phyloP scores from a whole-genome alignment of 2,888 invertebrate species.

The Spodoptera littoralis region DNA sequence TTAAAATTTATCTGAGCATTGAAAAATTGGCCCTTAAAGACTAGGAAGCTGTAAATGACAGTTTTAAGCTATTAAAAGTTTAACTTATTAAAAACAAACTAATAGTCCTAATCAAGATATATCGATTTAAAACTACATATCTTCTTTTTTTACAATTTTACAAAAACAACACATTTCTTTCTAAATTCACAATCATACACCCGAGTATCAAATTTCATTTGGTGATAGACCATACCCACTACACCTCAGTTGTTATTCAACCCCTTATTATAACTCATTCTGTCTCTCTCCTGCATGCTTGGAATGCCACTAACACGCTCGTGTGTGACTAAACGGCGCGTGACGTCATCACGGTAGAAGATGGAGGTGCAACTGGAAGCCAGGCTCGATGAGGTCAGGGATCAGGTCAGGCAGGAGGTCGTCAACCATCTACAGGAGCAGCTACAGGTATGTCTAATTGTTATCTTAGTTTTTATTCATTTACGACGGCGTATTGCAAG shows the following conservation, averaged over 20 bases:
- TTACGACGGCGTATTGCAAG: neutral
- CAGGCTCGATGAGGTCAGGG: slow-evolving; percentile 68
- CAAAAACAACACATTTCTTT: neutral
- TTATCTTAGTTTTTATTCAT: neutral
- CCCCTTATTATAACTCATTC: slow-evolving; percentile 56
- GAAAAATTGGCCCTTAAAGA: too few species aligned
- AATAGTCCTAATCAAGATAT: too few species aligned
- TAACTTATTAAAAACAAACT: neutral
- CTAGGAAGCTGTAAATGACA: too few species aligned
- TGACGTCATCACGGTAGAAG: slow-evolving; percentile 57
- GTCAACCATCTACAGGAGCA: slow-evolving; percentile 91
- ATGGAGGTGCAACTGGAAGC: slow-evolving; percentile 66
- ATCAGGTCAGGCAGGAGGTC: slow-evolving; percentile 91
- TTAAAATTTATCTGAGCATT: too few species aligned
- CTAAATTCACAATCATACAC: slow-evolving; percentile 1
- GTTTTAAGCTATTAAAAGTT: too few species aligned
- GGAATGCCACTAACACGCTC: slow-evolving; percentile 82
- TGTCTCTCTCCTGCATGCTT: slow-evolving; percentile 80
- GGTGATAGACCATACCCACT: slow-evolving; percentile 18
- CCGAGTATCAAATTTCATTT: neutral
- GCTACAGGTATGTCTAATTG: slow-evolving; percentile 90
- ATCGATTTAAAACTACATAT: neutral
- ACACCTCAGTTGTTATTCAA: slow-evolving; percentile 46
- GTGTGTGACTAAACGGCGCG: slow-evolving; percentile 78
- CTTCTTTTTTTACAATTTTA: neutral